Percentiles rank a stretch among this genome's conserved stretches.
phyloP scores from a whole-genome alignment of 2,888 invertebrate genomes.

The Drosophila neonasuta region DNA sequence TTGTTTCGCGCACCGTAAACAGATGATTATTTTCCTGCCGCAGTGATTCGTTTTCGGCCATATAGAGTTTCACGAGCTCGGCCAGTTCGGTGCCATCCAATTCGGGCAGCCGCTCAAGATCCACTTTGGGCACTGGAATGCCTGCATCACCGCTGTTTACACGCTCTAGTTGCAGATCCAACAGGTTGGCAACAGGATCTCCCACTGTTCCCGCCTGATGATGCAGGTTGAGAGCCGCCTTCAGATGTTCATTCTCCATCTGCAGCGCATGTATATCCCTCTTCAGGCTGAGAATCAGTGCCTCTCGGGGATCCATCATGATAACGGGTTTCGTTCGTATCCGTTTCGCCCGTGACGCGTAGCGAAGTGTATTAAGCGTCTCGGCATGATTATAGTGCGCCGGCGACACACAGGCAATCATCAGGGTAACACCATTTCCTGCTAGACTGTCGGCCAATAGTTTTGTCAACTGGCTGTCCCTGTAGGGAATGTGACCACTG shows the following conservation, averaged over 20 bases:
- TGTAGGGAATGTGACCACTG: conserved; percentile 94
- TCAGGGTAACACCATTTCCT: conserved; percentile 96
- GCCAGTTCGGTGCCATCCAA: conserved; percentile 91
- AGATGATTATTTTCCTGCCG: conserved; percentile 93
- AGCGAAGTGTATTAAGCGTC: conserved; percentile 94
- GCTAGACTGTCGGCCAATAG: conserved; percentile 95
- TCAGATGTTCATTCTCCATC: conserved; percentile 93
- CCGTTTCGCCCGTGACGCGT: conserved; percentile 95
- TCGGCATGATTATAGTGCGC: conserved; percentile 92
- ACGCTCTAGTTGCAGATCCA: conserved; percentile 60
- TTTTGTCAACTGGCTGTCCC: conserved; percentile 97
- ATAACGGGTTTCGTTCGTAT: conserved; percentile 96
- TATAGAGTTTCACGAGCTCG: conserved; percentile 92
- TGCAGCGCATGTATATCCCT: conserved; percentile 92
- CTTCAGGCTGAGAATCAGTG: conserved; percentile 93
- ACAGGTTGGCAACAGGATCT: conserved; percentile 53
- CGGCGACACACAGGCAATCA: conserved; percentile 98
- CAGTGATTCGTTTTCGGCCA: conserved; percentile 90
- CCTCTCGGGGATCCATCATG: conserved; percentile 97
- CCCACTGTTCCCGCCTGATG: conserved; percentile 82
- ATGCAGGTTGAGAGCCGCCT: conserved; percentile 88
- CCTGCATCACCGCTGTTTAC: conserved; percentile 58
- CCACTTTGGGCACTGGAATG: conserved; percentile 84
- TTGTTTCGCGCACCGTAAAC: conserved; percentile 89
- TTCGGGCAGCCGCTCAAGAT: conserved; percentile 88